Evolutionary conservation across 2,113 vertebrate genomes (phyloP).

Genomic region (Hystrix brachyura): DNA sequence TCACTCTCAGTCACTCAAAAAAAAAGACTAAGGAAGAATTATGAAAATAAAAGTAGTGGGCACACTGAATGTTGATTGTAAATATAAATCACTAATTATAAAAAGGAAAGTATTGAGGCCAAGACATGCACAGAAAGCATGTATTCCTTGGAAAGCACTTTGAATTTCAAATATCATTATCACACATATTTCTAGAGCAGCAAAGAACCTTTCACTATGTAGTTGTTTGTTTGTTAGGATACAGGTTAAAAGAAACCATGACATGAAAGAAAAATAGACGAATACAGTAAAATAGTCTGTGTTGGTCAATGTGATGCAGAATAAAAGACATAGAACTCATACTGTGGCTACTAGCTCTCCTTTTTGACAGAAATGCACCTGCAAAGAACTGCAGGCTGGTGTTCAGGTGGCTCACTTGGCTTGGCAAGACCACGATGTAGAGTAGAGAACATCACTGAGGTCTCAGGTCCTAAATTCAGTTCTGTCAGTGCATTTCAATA

Average conservation of each 20-base stretch:
- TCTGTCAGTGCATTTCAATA: neutral
- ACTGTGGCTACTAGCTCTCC: neutral
- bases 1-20: neutral
- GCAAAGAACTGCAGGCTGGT: neutral
- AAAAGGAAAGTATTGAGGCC: neutral
- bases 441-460: neutral
- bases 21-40: neutral
- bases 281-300: neutral
- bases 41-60: neutral
- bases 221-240: neutral
- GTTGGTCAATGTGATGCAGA: neutral
- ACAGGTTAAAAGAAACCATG: neutral
- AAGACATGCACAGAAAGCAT: neutral
- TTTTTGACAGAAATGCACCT: neutral
- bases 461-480: neutral
- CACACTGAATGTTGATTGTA: neutral
- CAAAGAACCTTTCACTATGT: neutral
- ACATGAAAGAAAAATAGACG: neutral
- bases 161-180: neutral
- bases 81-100: neutral
- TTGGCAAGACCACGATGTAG: neutral
- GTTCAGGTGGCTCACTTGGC: no score
- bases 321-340: neutral
- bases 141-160: neutral
- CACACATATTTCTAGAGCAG: neutral